Conservation (phyloP, 35 echinoderm and acorn worm species). For the Chiridota heheva region DNA sequence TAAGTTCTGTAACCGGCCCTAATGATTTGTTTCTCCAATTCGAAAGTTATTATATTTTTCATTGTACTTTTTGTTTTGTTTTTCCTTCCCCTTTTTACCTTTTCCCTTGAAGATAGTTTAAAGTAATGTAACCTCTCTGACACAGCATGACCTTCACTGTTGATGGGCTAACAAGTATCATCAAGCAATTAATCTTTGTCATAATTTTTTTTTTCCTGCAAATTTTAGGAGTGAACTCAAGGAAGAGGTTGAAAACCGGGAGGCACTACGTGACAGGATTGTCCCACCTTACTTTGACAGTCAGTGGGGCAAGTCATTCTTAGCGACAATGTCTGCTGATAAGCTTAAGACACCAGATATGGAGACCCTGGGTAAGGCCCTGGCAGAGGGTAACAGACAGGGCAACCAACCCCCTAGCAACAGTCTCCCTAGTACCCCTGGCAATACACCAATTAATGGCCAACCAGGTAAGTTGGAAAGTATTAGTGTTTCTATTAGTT, state of each 20-base stretch:
- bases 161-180: too few species aligned
- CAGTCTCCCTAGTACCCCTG: constrained; percentile 84
- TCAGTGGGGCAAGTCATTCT: constrained; percentile 74
- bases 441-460: not conserved
- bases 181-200: too few species aligned
- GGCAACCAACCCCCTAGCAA: constrained; percentile 42
- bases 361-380: constrained; percentile 71
- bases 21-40: too few species aligned
- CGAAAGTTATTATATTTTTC: too few species aligned
- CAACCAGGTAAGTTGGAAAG: not conserved
- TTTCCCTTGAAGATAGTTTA: too few species aligned
- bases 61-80: too few species aligned
- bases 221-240: constrained; percentile 52
- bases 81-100: too few species aligned
- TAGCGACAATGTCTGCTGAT: constrained; percentile 26
- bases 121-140: too few species aligned
- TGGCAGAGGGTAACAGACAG: constrained; percentile 59
- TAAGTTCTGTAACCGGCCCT: too few species aligned
- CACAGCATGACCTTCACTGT: too few species aligned
- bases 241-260: constrained; percentile 67
- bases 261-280: constrained; percentile 66
- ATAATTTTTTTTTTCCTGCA: not conserved
- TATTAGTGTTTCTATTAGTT: not conserved
- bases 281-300: constrained; percentile 86
- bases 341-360: constrained; percentile 67